Base-by-base conservation (phyloP, 2,888 invertebrate species). In the Lobophora halterata region DNA sequence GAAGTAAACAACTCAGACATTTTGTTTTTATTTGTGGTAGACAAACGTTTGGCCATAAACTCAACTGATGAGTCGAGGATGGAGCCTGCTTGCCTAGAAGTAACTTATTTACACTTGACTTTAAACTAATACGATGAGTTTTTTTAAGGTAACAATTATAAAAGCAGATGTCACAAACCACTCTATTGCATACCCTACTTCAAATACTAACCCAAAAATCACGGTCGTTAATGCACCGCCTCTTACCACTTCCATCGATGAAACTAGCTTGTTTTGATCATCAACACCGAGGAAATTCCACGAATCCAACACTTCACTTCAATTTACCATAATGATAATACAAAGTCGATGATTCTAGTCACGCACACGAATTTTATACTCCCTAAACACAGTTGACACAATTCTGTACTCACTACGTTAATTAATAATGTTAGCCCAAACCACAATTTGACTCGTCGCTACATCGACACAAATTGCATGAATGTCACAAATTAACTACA, bases 161-260 rank as follows among this genome's bases (percentile, higher is more conserved):
- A 40, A 52, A 57, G 77, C 82, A 85, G 76, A 79, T 79, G 65
- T 77, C 71, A 79, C 68, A 55, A 75, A 70, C 64, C 55, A 59
- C 60, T 66, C 63, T 76, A 64, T 65, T 77, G 82, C 80, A 71
- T 68, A 74, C 58, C 67, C 71, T 78, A 81, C 74, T 80, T 80
- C 68, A 74, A 70, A 66, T 68, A 79, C 65, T 70, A 71, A 77
- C 65, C 80, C 72, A 61, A 75, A 31, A 71, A 75, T 72, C 86
- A 86, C 86, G 79, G 82, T 81, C 73, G 73, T 67, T 75, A 80
- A 68, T 78, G 86, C 86, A 87, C 86, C 71, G 81, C 81, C 79
- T 78, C 70, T 64, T 60, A 69, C 76, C 82, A 86, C 81, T 63
- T 69, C 64, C 70, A 72, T 77, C 57, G 72, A 78, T 57, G 68